Percentiles rank a stretch among this genome's conserved stretches.
Evolutionary conservation across 2,888 invertebrate genomes (phyloP).

Genomic region (Nomada hirtipes): DNA sequence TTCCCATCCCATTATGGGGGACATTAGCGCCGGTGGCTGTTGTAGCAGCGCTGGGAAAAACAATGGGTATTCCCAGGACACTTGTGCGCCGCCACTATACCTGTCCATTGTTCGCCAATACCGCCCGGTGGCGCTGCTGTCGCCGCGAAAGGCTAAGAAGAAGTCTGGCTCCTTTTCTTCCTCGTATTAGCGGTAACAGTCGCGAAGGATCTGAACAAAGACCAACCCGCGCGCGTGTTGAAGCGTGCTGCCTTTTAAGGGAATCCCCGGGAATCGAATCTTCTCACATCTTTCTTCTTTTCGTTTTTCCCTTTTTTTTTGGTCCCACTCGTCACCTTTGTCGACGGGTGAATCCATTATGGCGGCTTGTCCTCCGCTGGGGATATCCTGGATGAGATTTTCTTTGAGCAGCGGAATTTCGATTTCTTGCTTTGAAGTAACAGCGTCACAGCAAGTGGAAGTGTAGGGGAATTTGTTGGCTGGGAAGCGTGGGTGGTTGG

Average conservation of each 20-base stretch:
- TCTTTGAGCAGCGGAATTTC: neutral
- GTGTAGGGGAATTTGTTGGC: no score
- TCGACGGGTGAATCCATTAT: conserved; percentile 44
- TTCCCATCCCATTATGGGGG: conserved; percentile 55
- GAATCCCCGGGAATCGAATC: conserved; percentile 71
- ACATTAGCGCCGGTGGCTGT: conserved; percentile 70
- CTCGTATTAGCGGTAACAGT: conserved; percentile 69
- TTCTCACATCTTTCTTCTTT: conserved; percentile 45
- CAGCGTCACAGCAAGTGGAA: neutral
- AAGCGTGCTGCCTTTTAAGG: conserved; percentile 30
- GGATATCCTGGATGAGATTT: conserved; percentile 11
- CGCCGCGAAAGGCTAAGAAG: conserved; percentile 21
- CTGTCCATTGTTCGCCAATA: conserved; percentile 63
- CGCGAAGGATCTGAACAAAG: conserved; percentile 66
- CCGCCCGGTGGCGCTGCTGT: conserved; percentile 29
- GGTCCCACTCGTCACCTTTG: conserved; percentile 27
- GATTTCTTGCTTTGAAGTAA: conserved; percentile 21
- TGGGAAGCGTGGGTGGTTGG: no score
- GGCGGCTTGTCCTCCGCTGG: conserved; percentile 8
- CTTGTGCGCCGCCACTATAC: conserved; percentile 67
- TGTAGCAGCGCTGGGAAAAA: conserved; percentile 62
- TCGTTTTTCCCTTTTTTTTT: neutral
- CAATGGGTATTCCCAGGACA: conserved; percentile 72
- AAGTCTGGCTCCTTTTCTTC: conserved; percentile 22
- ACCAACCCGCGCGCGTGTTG: neutral